Percentiles rank a stretch among this genome's conserved stretches.
Conservation (phyloP, 1,140 invertebrate species). For the Anastrepha obliqua region DNA sequence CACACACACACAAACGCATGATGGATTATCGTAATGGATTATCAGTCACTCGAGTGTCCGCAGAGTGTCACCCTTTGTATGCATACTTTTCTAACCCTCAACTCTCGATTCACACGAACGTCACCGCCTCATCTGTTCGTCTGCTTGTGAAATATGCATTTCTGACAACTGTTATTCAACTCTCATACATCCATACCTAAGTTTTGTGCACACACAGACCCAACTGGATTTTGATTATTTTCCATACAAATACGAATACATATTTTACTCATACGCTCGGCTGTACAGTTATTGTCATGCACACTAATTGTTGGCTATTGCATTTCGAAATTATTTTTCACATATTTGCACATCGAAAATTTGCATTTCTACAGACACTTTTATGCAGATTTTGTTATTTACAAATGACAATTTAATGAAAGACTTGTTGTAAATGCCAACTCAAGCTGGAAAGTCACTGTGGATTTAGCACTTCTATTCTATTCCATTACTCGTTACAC, state of each 20-base stretch:
- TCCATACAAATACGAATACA: not conserved
- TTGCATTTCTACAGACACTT: constrained; percentile 19
- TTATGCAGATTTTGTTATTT: constrained; percentile 50
- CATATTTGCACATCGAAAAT: not conserved
- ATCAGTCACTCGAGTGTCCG: not conserved
- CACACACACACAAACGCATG: not conserved
- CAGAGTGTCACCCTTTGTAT: constrained; percentile 15
- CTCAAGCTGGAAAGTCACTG: not conserved
- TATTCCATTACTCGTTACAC: not conserved
- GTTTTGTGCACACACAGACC: not conserved
- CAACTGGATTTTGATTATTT: constrained; percentile 6
- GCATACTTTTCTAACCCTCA: not conserved
- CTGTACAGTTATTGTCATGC: not conserved
- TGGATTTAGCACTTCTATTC: not conserved
- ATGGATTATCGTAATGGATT: not conserved
- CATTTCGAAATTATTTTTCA: constrained; percentile 34
- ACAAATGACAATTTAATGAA: constrained; percentile 49
- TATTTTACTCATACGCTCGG: constrained; percentile 8
- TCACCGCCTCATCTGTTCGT: constrained; percentile 20
- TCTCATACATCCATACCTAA: too few species aligned
- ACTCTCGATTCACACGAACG: not conserved
- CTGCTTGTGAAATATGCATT: constrained; percentile 48
- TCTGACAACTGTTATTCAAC: constrained; percentile 10
- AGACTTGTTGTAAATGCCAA: constrained; percentile 1
- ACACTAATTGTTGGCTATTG: constrained; percentile 34